These are phyloP conservation scores for Rutpela maculata DNA, from an alignment of 2,888 invertebrate genomes.

Conservation along the genomic window DNA sequence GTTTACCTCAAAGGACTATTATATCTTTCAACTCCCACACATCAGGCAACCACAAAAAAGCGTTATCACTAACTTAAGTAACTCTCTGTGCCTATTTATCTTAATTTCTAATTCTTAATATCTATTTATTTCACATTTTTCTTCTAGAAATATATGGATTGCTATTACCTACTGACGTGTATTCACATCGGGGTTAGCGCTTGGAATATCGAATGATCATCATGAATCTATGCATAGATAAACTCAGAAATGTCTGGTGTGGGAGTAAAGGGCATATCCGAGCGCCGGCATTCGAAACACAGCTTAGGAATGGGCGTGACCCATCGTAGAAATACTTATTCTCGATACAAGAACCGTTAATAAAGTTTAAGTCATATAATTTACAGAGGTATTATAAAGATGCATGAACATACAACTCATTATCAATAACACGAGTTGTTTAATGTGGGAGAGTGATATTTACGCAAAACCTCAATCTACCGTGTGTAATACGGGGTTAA, in stretches of 20 bases:
- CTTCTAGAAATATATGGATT: no score
- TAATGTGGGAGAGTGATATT: conserved; percentile 39
- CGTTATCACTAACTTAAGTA: no score
- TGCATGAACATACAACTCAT: conserved; percentile 41
- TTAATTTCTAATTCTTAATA: no score
- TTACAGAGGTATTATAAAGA: conserved; percentile 47
- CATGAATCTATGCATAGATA: conserved; percentile 43
- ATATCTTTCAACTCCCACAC: no score
- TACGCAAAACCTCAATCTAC: background rate
- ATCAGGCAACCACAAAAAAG: no score
- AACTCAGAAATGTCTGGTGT: conserved; percentile 40
- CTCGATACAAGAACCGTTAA: conserved; percentile 37
- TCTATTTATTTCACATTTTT: no score
- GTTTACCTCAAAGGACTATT: no score
- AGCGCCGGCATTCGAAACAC: conserved; percentile 13
- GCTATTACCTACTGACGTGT: no score
- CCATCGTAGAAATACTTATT: conserved; percentile 16
- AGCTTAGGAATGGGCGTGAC: conserved; percentile 14
- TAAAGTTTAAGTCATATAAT: conserved; percentile 44
- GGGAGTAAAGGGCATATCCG: conserved; percentile 44
- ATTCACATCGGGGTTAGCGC: background rate
- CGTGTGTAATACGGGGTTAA: background rate
- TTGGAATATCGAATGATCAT: conserved; percentile 40
- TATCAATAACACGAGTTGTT: conserved; percentile 40
- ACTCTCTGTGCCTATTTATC: no score